Conservation (phyloP, 1,140 invertebrate species). For the Megalonaias nervosa region DNA sequence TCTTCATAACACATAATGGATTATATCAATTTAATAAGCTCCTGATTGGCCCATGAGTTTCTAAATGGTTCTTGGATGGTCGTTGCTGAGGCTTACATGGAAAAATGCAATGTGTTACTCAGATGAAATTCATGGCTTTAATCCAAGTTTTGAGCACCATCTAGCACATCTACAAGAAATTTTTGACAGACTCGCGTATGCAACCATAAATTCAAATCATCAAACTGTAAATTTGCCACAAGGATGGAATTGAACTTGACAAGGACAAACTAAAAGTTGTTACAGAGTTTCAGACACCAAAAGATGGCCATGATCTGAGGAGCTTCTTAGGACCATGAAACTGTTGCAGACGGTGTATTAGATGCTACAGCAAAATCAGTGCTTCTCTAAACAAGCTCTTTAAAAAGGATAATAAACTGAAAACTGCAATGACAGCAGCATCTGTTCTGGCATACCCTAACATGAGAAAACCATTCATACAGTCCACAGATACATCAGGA, state of each 20-base stretch:
- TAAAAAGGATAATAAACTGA: constrained; percentile 60
- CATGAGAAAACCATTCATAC: constrained; percentile 29
- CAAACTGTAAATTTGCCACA: constrained; percentile 41
- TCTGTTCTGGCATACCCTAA: constrained; percentile 32
- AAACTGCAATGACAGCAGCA: constrained; percentile 32
- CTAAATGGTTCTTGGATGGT: constrained; percentile 34
- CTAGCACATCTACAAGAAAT: constrained; percentile 35
- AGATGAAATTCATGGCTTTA: constrained; percentile 40
- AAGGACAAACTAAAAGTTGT: constrained; percentile 20
- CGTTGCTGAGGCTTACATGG: constrained; percentile 33
- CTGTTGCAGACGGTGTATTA: constrained; percentile 68
- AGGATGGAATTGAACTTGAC: constrained; percentile 37
- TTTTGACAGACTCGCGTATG: constrained; percentile 30
- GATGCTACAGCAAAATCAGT: constrained; percentile 58
- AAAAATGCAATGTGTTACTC: constrained; percentile 38
- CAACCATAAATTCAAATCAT: constrained; percentile 43
- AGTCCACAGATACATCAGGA: constrained; percentile 46
- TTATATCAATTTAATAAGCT: constrained; percentile 29
- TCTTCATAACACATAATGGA: constrained; percentile 41
- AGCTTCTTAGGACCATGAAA: constrained; percentile 72
- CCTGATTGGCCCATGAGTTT: constrained; percentile 41
- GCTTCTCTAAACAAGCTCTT: constrained; percentile 66
- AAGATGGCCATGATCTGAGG: constrained; percentile 65
- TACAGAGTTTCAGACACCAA: constrained; percentile 45
- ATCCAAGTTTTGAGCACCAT: constrained; percentile 40